A percentile compares a stretch with the other conserved stretches of the same genome.
phyloP scores from a whole-genome alignment of 2,797 vertebrate genomes.

The Harpagifer antarcticus region DNA sequence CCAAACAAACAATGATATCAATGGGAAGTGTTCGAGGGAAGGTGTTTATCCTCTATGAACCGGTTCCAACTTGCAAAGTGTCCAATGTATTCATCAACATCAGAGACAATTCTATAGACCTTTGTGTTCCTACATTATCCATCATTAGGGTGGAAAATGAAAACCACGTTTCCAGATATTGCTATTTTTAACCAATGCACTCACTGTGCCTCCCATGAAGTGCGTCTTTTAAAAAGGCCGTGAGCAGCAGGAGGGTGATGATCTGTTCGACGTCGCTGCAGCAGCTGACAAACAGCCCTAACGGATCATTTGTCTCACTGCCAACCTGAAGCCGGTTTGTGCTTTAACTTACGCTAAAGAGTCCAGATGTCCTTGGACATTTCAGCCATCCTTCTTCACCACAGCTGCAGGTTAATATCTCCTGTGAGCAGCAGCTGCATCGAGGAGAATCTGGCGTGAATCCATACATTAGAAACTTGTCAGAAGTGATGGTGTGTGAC shows the following conservation, averaged over 20 bases:
- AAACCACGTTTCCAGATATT: constrained; percentile 20
- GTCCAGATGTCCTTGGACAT: constrained; percentile 61
- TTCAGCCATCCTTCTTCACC: constrained; percentile 50
- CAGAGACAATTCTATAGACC: background rate
- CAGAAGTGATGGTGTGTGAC: constrained; percentile 18
- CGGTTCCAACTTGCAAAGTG: constrained; percentile 4
- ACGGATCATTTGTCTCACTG: constrained; percentile 45
- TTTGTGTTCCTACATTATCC: background rate
- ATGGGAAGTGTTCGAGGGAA: constrained; percentile 4
- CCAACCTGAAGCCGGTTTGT: constrained; percentile 31
- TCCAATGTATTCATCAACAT: background rate
- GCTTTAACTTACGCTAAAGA: constrained; percentile 49
- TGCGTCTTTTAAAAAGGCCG: constrained; percentile 21
- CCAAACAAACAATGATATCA: constrained; percentile 21
- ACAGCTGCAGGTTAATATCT: constrained; percentile 21
- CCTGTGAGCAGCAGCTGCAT: constrained; percentile 1
- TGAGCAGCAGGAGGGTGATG: constrained; percentile 42
- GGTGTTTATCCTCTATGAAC: background rate
- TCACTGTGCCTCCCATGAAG: background rate
- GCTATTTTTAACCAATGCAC: constrained; percentile 11
- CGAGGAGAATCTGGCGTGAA: constrained; percentile 28
- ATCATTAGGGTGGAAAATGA: constrained; percentile 7
- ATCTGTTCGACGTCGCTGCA: constrained; percentile 21
- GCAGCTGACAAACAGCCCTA: constrained; percentile 36
- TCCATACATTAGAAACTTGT: constrained; percentile 23